These are phyloP conservation scores for Hydriomena furcata DNA, from an alignment of 2,888 invertebrate species.

Conservation along the genomic window DNA sequence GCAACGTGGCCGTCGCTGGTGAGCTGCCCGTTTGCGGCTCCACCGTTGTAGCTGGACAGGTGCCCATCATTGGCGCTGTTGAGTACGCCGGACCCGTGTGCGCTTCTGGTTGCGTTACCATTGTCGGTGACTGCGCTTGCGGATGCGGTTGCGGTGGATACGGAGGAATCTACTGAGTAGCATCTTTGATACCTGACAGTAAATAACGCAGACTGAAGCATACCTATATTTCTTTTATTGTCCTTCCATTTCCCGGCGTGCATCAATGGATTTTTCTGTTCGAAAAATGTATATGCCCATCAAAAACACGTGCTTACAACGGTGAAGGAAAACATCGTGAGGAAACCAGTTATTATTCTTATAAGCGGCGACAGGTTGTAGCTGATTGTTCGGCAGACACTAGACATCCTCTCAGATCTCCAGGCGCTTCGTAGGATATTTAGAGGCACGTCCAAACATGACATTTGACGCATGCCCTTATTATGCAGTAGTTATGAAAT, in stretches of 20 bases:
- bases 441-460: no score
- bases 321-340: no score
- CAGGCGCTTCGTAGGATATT: no score
- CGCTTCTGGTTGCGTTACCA: conserved; percentile 34
- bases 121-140: conserved; percentile 33
- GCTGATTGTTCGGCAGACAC: no score
- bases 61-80: conserved; percentile 38
- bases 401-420: no score
- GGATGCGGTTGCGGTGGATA: conserved; percentile 30
- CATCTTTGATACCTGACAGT: background rate
- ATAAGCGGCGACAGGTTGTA: no score
- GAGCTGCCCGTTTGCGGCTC: conserved; percentile 47
- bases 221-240: background rate
- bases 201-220: background rate
- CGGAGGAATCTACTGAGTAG: conserved; percentile 10
- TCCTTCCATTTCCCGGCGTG: background rate
- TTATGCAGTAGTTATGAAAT: no score
- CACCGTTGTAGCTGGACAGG: conserved; percentile 34
- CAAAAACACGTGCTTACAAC: no score
- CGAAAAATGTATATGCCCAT: no score
- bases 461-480: no score
- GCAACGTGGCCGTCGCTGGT: conserved; percentile 43
- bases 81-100: conserved; percentile 33
- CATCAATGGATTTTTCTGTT: no score
- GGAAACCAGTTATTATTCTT: no score